Percentiles rank a stretch among this genome's conserved stretches.
Conservation (phyloP, 2,797 vertebrate genomes). For the Macropodus opercularis region DNA sequence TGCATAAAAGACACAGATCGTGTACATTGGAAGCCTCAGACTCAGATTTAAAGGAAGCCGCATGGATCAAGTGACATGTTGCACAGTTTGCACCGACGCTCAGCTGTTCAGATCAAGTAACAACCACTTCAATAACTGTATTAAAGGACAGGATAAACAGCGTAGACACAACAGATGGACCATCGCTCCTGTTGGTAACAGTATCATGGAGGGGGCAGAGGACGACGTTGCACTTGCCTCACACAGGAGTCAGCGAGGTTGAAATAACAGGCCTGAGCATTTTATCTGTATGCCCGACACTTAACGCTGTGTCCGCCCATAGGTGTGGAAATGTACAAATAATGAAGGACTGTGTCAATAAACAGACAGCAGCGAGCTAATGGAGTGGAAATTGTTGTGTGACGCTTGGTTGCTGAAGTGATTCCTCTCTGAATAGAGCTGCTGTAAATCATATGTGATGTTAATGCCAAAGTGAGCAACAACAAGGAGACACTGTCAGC, state of each 20-base stretch:
- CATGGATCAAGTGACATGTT: not conserved
- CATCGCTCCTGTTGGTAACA: slow-evolving; percentile 24
- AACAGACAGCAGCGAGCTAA: not conserved
- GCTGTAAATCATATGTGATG: slow-evolving; percentile 1
- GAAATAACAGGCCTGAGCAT: slow-evolving; percentile 5
- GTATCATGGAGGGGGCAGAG: slow-evolving; percentile 3
- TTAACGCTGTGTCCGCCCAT: slow-evolving; percentile 9
- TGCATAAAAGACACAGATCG: not conserved
- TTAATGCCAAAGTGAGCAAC: not conserved
- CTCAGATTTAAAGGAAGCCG: not conserved
- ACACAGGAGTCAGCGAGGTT: slow-evolving; percentile 10
- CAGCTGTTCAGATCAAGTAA: slow-evolving; percentile 4
- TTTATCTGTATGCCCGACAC: slow-evolving; percentile 9
- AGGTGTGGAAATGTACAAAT: slow-evolving; percentile 15
- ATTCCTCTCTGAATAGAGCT: slow-evolving; percentile 2
- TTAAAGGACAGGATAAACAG: slow-evolving; percentile 1
- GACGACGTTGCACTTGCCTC: slow-evolving; percentile 13
- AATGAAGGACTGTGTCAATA: slow-evolving; percentile 14
- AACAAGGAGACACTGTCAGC: not conserved
- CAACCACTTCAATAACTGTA: slow-evolving; percentile 13
- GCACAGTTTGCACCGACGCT: not conserved
- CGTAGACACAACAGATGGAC: slow-evolving; percentile 8
- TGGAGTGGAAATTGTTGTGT: slow-evolving; percentile 6
- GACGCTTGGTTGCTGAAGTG: not conserved
- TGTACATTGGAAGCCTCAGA: not conserved